Conservation (phyloP, 2,113 vertebrate species). For the Halcyon senegalensis region DNA sequence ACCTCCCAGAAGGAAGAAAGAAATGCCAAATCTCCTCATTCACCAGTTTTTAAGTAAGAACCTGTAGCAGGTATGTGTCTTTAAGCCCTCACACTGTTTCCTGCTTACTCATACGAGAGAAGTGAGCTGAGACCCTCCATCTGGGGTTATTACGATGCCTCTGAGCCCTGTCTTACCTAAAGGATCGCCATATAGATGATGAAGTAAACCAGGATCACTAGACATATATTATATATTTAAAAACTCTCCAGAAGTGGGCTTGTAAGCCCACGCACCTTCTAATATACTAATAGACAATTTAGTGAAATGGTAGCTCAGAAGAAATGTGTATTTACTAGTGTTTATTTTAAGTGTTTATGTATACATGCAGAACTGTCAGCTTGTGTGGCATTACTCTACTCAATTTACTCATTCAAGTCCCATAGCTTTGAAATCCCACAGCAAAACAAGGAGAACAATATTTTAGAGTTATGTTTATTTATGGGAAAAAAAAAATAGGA, state of each 20-base stretch:
- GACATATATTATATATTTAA: not conserved
- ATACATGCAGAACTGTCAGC: not conserved
- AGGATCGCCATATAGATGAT: too few relatives aligned
- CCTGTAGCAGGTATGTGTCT: rapidly evolving
- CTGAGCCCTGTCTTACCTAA: not conserved
- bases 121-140: not conserved
- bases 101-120: not conserved
- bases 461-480: not conserved
- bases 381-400: not conserved
- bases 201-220: not conserved
- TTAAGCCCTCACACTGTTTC: not conserved
- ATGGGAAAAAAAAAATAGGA: not conserved
- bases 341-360: not conserved
- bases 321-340: not conserved
- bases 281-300: not conserved
- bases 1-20: not conserved
- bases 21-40: not conserved
- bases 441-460: not conserved
- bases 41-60: not conserved
- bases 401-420: not conserved
- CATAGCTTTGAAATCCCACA: not conserved
- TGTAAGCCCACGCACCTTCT: not conserved
- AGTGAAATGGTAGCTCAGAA: not conserved
- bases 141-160: not conserved
- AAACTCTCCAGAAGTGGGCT: not conserved